Percentiles rank a stretch among this genome's conserved stretches.
Evolutionary conservation across 2,888 invertebrate genomes (phyloP).

Genomic region (Coelogynopora nodosa): DNA sequence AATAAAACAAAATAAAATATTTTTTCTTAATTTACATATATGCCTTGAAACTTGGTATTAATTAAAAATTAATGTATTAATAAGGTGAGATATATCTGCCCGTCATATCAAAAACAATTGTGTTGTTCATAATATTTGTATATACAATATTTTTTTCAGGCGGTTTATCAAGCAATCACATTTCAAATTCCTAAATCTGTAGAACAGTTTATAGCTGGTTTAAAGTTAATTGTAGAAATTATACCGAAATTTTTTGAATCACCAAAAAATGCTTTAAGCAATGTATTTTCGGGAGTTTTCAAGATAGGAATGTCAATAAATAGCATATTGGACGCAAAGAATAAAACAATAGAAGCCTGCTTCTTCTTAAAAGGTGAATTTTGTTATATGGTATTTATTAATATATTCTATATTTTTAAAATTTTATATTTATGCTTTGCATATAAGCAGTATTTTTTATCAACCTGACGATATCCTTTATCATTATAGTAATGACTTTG

Average conservation of each 20-base stretch:
- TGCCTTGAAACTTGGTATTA: too few relatives aligned
- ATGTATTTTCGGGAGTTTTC: conserved; percentile 49
- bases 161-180: conserved; percentile 22
- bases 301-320: conserved; percentile 48
- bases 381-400: too few relatives aligned
- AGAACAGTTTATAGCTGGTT: conserved; percentile 8
- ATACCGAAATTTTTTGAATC: conserved; percentile 33
- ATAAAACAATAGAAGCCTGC: conserved; percentile 50
- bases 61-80: too few relatives aligned
- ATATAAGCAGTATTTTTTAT: not conserved
- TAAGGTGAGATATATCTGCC: too few relatives aligned
- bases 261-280: conserved; percentile 48
- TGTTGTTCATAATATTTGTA: too few relatives aligned
- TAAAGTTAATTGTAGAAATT: not conserved
- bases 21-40: too few relatives aligned
- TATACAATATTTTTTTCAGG: conserved; percentile 1
- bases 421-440: not conserved
- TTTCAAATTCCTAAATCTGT: conserved; percentile 29
- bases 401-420: too few relatives aligned
- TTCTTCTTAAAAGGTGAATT: conserved; percentile 51
- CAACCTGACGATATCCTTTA: not conserved
- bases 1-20: too few relatives aligned
- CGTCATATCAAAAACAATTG: too few relatives aligned
- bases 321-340: conserved; percentile 49
- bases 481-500: too few relatives aligned